A percentile compares a stretch with the other conserved stretches of the same genome.
Conservation (phyloP, 2,113 vertebrate genomes). For the Urocynchramus pylzowi region DNA sequence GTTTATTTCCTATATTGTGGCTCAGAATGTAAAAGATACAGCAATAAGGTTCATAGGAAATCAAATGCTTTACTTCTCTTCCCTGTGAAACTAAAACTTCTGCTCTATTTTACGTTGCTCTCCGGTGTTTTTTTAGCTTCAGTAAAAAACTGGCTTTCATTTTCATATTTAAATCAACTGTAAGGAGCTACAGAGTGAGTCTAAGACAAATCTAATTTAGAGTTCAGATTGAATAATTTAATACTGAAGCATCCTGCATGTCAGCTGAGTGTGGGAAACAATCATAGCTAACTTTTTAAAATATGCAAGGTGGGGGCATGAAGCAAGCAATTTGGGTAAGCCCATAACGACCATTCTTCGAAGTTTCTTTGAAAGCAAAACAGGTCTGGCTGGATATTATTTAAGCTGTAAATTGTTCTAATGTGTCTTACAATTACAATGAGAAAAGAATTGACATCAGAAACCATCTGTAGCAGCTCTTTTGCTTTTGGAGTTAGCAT, state of each 20-base stretch:
- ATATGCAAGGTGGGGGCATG: background rate
- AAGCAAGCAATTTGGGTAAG: background rate
- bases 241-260: background rate
- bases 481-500: background rate
- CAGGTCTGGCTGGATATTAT: background rate
- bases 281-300: background rate
- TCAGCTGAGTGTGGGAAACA: background rate
- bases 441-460: background rate
- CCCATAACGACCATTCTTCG: background rate
- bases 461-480: background rate
- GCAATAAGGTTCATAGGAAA: background rate
- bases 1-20: background rate
- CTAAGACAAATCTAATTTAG: background rate
- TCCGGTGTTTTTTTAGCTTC: background rate
- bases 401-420: background rate
- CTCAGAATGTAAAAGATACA: background rate
- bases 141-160: background rate
- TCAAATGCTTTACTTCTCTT: background rate
- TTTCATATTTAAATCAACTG: background rate
- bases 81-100: background rate
- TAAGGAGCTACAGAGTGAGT: background rate
- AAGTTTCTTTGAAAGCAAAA: background rate
- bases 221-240: background rate
- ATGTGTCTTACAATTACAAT: background rate
- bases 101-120: background rate